Evolutionary conservation across 2,113 vertebrate genomes (phyloP).

Genomic region (Pseudorasbora parva): DNA sequence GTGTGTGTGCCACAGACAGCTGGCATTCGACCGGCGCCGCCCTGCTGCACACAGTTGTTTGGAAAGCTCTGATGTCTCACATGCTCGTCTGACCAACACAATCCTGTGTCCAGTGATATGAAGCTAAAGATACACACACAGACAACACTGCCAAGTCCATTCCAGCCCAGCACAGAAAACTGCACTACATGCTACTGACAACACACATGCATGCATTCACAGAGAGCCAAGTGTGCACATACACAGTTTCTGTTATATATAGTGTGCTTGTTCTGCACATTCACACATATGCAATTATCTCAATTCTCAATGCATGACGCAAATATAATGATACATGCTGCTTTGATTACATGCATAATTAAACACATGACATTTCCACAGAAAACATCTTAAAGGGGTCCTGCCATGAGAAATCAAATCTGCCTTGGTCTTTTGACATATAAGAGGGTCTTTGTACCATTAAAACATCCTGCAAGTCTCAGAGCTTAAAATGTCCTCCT

Average conservation of each 20-base stretch:
- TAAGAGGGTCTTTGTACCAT: too few relatives aligned
- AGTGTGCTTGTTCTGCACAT: not conserved
- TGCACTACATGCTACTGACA: not conserved
- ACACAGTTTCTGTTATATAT: constrained; percentile 2
- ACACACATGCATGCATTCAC: constrained; percentile 40
- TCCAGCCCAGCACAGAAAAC: not conserved
- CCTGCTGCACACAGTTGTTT: constrained; percentile 12
- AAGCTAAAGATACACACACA: constrained; percentile 33
- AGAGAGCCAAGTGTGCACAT: not conserved
- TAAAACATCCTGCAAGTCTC: too few relatives aligned
- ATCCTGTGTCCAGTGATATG: constrained; percentile 1
- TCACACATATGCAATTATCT: constrained; percentile 7
- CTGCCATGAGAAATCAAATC: too few relatives aligned
- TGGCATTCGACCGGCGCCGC: constrained; percentile 41
- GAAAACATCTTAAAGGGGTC: not conserved
- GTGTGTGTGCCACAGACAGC: constrained; percentile 21
- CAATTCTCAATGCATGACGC: constrained; percentile 69
- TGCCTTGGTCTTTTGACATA: too few relatives aligned
- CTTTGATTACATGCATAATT: constrained; percentile 9
- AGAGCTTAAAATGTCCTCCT: too few relatives aligned
- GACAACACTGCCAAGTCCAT: not conserved
- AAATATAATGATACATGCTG: not conserved
- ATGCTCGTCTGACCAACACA: not conserved
- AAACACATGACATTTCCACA: not conserved
- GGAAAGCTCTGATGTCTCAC: constrained; percentile 21